Evolutionary conservation across 2,113 vertebrate species (phyloP).

Genomic region (Nannospalax galili): DNA sequence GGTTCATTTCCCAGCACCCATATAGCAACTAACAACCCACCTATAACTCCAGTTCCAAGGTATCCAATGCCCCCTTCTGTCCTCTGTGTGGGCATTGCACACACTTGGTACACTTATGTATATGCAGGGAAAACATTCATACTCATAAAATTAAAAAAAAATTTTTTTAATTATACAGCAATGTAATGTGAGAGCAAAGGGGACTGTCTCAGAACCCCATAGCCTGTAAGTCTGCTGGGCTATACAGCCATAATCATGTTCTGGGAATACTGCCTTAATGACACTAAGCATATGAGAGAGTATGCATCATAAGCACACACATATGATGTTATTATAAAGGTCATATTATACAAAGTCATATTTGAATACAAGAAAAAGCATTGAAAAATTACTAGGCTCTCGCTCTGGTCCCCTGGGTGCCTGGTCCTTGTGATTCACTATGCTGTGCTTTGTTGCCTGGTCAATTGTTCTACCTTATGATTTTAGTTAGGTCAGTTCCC

Average conservation of each 20-base stretch:
- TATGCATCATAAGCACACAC: neutral
- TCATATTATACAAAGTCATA: neutral
- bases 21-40: too few relatives aligned
- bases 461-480: neutral
- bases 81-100: too few relatives aligned
- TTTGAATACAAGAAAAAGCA: neutral
- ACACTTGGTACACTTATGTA: too few relatives aligned
- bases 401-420: neutral
- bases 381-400: neutral
- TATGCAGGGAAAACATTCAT: too few relatives aligned
- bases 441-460: neutral
- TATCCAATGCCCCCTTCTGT: too few relatives aligned
- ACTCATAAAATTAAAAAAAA: too few relatives aligned
- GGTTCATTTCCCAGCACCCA: too few relatives aligned
- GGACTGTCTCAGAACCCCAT: neutral
- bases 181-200: neutral
- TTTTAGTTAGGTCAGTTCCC: neutral
- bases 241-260: neutral
- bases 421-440: neutral
- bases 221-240: neutral
- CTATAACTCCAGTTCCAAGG: too few relatives aligned
- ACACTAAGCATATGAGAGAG: neutral
- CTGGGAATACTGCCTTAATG: neutral
- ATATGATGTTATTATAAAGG: neutral
- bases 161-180: too few relatives aligned